Evolutionary conservation across 2,797 vertebrate genomes (phyloP).

Genomic region (Phylloscopus collybita): DNA sequence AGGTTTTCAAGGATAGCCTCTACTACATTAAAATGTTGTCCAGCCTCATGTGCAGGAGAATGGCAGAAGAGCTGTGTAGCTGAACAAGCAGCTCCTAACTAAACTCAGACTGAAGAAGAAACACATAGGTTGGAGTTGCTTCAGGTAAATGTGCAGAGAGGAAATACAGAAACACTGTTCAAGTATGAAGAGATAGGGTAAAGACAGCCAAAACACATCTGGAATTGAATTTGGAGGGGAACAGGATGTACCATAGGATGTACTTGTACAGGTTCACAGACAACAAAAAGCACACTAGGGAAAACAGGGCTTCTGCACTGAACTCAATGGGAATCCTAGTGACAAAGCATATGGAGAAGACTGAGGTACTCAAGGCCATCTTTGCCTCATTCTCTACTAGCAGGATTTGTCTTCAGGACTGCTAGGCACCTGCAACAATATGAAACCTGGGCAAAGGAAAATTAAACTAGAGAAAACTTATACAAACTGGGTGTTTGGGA

Average conservation of each 20-base stretch:
- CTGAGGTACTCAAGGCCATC: not conserved
- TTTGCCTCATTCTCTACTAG: not conserved
- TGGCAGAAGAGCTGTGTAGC: not conserved
- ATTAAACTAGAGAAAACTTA: not conserved
- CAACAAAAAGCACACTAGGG: not conserved
- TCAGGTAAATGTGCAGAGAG: not conserved
- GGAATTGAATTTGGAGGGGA: not conserved
- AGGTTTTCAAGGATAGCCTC: not conserved
- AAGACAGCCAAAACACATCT: not conserved
- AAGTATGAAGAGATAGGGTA: not conserved
- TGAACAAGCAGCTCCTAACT: not conserved
- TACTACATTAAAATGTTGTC: not conserved
- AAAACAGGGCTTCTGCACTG: fast-evolving
- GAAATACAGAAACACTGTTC: not conserved
- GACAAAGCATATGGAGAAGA: not conserved
- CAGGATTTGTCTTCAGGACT: not conserved
- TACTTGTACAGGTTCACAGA: not conserved
- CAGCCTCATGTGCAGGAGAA: not conserved
- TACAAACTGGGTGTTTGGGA: not conserved
- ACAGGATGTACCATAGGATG: no score
- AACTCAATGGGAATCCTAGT: not conserved
- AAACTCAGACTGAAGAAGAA: not conserved
- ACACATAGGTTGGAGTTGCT: not conserved
- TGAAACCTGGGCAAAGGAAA: not conserved
- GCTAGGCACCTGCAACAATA: not conserved